A percentile compares a stretch with the other conserved stretches of the same genome.
Evolutionary conservation across 2,113 vertebrate genomes (phyloP).

Genomic region (Falco punctatus): DNA sequence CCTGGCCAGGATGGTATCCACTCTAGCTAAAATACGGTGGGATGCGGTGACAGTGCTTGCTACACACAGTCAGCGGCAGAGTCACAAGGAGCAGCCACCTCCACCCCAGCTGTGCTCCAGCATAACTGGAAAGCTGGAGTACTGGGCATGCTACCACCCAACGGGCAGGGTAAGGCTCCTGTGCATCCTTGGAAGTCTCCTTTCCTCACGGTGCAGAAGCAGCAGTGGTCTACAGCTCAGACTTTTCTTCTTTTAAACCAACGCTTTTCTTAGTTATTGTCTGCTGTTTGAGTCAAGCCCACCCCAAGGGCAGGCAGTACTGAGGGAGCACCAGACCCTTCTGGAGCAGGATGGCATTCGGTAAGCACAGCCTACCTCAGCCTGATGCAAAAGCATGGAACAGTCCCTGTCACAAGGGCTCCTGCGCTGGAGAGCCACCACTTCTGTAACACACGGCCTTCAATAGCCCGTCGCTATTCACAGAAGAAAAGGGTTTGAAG

Average conservation of each 20-base stretch:
- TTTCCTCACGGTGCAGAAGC: neutral
- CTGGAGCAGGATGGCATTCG: neutral
- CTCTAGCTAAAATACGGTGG: neutral
- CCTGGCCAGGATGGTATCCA: neutral
- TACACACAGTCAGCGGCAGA: neutral
- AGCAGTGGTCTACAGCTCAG: neutral
- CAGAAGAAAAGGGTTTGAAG: neutral
- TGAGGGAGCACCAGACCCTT: neutral
- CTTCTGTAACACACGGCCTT: neutral
- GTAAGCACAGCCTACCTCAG: neutral
- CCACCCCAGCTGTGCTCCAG: neutral
- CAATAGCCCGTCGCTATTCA: neutral
- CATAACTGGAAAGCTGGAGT: neutral
- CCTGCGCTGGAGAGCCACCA: neutral
- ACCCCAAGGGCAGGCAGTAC: neutral
- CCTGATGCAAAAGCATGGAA: neutral
- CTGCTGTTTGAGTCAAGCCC: neutral
- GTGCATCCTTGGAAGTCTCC: neutral
- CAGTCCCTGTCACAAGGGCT: neutral
- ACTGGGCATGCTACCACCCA: fast-evolving
- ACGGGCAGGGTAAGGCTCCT: neutral
- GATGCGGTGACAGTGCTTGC: neutral
- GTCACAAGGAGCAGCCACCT: neutral
- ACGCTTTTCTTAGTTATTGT: too few relatives aligned
- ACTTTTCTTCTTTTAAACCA: neutral